Conservation (phyloP, 2,797 vertebrate species). For the Thunnus albacares region DNA sequence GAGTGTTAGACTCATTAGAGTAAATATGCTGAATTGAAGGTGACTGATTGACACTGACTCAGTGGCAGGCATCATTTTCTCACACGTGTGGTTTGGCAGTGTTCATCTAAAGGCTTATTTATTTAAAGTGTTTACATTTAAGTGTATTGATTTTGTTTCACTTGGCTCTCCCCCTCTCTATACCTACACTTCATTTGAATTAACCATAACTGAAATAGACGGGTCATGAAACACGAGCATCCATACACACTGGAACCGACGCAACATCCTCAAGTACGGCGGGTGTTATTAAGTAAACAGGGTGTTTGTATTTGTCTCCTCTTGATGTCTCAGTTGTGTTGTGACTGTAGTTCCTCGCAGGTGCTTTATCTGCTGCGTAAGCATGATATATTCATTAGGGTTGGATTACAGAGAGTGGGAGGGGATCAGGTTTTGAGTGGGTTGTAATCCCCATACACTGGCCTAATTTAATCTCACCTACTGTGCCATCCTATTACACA, state of each 20-base stretch:
- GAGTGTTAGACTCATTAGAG: neutral
- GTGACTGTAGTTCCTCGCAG: constrained; percentile 62
- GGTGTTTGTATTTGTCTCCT: constrained; percentile 47
- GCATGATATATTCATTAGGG: constrained; percentile 86
- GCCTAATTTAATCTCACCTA: constrained; percentile 89
- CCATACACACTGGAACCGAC: constrained; percentile 34
- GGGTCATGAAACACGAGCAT: constrained; percentile 31
- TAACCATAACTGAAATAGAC: constrained; percentile 49
- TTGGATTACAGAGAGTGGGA: constrained; percentile 85
- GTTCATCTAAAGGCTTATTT: constrained; percentile 46
- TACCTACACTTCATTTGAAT: constrained; percentile 54
- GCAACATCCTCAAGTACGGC: constrained; percentile 35
- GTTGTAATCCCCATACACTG: constrained; percentile 86
- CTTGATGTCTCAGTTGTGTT: constrained; percentile 51
- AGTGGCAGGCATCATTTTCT: neutral
- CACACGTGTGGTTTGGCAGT: constrained; percentile 24
- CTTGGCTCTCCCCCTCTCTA: constrained; percentile 14
- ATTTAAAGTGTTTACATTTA: constrained; percentile 57
- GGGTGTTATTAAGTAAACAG: constrained; percentile 49
- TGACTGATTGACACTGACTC: constrained; percentile 15
- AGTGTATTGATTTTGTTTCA: constrained; percentile 70
- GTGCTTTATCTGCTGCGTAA: constrained; percentile 79
- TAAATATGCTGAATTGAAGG: constrained; percentile 12
- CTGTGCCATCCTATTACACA: constrained; percentile 86
- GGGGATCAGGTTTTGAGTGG: constrained; percentile 83